Base-by-base conservation (phyloP, 2,888 invertebrate genomes). In the Netelia fuscicornis region DNA sequence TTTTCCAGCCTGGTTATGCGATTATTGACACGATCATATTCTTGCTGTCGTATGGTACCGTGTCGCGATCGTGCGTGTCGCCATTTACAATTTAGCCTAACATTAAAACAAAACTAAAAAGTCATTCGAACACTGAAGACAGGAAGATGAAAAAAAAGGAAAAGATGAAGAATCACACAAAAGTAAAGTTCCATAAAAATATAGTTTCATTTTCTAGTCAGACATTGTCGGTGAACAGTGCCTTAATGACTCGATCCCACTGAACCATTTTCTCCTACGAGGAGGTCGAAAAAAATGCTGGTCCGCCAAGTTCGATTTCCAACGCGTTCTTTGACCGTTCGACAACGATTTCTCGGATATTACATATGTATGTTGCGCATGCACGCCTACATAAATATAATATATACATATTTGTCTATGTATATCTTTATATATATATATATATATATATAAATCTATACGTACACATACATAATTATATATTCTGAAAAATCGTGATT, bases 141-240 rank as follows among this genome's bases (percentile, higher is more conserved):
- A 52, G 1, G 68, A 68, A 65, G 79, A 87, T 62, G 54, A 72
- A 77, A 72, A 77, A 81, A 86, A 80, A 77, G 81, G 79, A 85
- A 84, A 86, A 87, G 68, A 72, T 81, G 84, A 87, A 65, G 75
- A 81, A 85, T 87, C 82, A 86, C 72, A 84, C 80, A 77, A 86
- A 81, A 81, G 87, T 80, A 86, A 89, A 91, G 91, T 92, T 91
- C 91, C 91, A 89, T 88, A 90, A 90, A 81, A 82, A 80, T 82
- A 91, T 92, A 93, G 92, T 92, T 94, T 93, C 92, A 91, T 93
- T 92, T 93, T 94, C 93, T 94, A 94, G 93, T 94, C 93, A 94
- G 92, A 92, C 92, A 93, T 92, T 92, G 93, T 93, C 93, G 92
- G 90, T 91, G 92, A 93, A 93, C 93, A 94, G 94, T 94, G 94